Percentiles rank a stretch among this genome's conserved stretches.
Conservation (phyloP, 2,888 invertebrate species). For the Ophion obscuratus region DNA sequence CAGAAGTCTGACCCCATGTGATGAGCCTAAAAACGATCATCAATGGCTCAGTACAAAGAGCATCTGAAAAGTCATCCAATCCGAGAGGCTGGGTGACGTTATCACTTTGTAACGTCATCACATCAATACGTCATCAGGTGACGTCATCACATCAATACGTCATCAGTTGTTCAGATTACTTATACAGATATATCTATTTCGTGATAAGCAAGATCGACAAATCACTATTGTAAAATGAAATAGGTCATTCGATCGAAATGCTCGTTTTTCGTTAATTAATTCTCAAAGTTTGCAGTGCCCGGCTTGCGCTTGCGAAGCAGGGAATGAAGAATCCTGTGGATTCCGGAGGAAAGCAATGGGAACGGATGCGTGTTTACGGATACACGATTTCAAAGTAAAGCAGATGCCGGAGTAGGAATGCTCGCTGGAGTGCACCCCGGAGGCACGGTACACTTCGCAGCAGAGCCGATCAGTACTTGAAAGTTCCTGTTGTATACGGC, state of each 20-base stretch:
- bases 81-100: too few species aligned
- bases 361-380: not conserved
- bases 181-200: too few species aligned
- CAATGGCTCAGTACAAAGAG: too few species aligned
- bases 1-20: too few species aligned
- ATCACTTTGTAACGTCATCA: too few species aligned
- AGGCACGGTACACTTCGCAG: slow-evolving; percentile 21
- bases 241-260: not conserved
- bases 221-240: not conserved
- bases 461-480: slow-evolving; percentile 17
- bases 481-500: slow-evolving; percentile 9
- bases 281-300: not conserved
- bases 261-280: not conserved
- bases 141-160: too few species aligned
- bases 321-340: not conserved
- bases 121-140: too few species aligned
- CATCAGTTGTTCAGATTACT: too few species aligned
- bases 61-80: too few species aligned
- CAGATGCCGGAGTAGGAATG: slow-evolving; percentile 46
- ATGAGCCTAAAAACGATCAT: too few species aligned
- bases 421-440: slow-evolving; percentile 40
- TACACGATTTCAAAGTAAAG: slow-evolving; percentile 20
- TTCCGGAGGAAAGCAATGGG: not conserved
- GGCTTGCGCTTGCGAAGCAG: not conserved
- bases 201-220: not conserved